Conservation (phyloP, 1,140 invertebrate genomes). For the Chrysomallon squamiferum region DNA sequence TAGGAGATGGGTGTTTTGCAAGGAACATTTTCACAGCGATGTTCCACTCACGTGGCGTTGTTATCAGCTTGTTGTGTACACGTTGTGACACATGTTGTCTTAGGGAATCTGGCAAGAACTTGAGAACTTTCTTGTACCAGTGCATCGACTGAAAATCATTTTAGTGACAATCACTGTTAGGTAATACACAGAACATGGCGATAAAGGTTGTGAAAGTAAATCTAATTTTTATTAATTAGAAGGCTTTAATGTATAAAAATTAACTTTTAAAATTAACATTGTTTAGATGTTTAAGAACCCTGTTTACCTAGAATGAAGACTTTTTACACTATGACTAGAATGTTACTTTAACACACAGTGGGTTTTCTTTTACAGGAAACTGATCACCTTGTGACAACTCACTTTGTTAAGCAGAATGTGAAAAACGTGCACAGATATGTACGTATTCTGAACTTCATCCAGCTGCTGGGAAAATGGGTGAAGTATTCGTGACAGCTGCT, state of each 20-base stretch:
- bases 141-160: conserved; percentile 3
- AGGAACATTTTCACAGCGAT: conserved; percentile 24
- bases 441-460: conserved; percentile 16
- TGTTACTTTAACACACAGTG: no score
- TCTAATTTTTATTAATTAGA: no score
- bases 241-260: no score
- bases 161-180: no score
- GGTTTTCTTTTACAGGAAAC: no score
- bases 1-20: conserved; percentile 23
- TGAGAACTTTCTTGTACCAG: conserved; percentile 36
- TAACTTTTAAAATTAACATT: no score
- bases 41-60: conserved; percentile 17
- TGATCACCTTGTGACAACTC: no score
- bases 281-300: no score
- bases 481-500: conserved; percentile 8
- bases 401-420: conserved; percentile 32
- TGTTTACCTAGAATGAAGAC: no score
- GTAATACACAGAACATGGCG: no score
- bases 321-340: no score
- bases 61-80: conserved; percentile 1
- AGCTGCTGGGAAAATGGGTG: conserved; percentile 16
- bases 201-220: no score
- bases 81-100: not conserved
- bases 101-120: conserved; percentile 27
- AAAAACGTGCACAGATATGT: conserved; percentile 23